These are phyloP conservation scores for Toxotes jaculatrix DNA, from an alignment of 2,113 vertebrate species.

Conservation along the genomic window DNA sequence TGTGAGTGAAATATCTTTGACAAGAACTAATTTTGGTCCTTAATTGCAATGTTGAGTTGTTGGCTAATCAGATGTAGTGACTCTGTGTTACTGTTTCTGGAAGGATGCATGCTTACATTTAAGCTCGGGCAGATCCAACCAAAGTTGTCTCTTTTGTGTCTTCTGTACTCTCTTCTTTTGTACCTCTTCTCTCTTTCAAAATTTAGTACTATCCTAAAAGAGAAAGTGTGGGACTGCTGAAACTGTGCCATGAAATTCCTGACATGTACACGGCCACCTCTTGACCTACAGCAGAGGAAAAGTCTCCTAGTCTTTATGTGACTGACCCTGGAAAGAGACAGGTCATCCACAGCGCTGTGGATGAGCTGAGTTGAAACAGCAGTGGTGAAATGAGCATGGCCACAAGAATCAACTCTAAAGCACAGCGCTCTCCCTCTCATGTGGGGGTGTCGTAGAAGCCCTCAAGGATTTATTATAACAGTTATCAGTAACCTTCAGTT, in stretches of 20 bases:
- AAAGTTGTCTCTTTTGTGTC: neutral
- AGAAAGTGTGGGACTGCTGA: neutral
- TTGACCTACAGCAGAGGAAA: slow-evolving; percentile 17
- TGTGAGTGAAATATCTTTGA: neutral
- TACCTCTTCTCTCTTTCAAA: slow-evolving; percentile 5
- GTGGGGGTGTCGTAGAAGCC: slow-evolving; percentile 36
- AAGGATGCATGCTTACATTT: neutral
- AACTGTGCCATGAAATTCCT: slow-evolving; percentile 38
- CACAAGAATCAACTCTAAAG: slow-evolving; percentile 53
- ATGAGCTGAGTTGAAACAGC: slow-evolving; percentile 45
- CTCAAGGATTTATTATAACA: slow-evolving; percentile 61
- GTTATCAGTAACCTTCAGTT: slow-evolving; percentile 66
- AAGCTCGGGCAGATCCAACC: too few species aligned
- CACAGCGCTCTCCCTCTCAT: slow-evolving; percentile 46
- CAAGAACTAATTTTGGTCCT: neutral
- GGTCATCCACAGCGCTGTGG: slow-evolving; percentile 53
- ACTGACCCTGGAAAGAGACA: slow-evolving; percentile 61
- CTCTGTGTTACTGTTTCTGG: neutral
- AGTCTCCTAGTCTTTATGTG: slow-evolving; percentile 55
- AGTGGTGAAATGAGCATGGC: slow-evolving; percentile 47
- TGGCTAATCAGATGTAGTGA: neutral
- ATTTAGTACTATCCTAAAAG: slow-evolving; percentile 14
- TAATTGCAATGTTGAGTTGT: neutral
- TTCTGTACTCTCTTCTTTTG: neutral
- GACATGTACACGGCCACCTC: slow-evolving; percentile 31